Percentiles rank a stretch among this genome's conserved stretches.
Evolutionary conservation across 2,797 vertebrate genomes (phyloP).

Genomic region (Gymnoscopelus microlampas): DNA sequence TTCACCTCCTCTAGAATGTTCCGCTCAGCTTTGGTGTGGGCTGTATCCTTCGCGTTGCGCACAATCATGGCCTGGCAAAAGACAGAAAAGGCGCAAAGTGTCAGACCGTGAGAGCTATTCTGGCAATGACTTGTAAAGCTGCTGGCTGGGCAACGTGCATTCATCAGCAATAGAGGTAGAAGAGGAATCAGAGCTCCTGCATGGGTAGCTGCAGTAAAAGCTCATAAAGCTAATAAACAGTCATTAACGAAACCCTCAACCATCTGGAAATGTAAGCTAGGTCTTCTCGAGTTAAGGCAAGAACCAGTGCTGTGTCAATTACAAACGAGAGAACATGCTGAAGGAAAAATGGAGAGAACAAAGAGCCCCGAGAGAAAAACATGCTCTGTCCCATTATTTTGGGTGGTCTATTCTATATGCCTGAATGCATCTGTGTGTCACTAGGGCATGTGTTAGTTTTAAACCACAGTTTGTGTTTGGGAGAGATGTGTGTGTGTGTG

Average conservation of each 20-base stretch:
- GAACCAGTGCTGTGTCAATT: constrained; percentile 37
- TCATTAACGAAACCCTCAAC: constrained; percentile 48
- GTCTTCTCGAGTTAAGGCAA: constrained; percentile 21
- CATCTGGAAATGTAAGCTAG: constrained; percentile 54
- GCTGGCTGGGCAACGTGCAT: constrained; percentile 14
- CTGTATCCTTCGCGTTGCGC: constrained; percentile 88
- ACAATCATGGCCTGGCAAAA: constrained; percentile 87
- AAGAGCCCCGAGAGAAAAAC: constrained; percentile 39
- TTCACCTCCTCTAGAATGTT: constrained; percentile 91
- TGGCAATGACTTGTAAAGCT: constrained; percentile 3
- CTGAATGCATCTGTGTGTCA: constrained; percentile 36
- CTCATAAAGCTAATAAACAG: constrained; percentile 61
- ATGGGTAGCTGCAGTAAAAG: constrained; percentile 43
- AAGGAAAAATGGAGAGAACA: constrained; percentile 44
- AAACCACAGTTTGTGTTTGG: not conserved
- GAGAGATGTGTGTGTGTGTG: too few species aligned
- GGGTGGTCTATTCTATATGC: constrained; percentile 35
- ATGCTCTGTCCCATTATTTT: constrained; percentile 34
- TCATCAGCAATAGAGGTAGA: constrained; percentile 38
- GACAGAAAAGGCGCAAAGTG: constrained; percentile 10
- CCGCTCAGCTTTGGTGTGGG: constrained; percentile 89
- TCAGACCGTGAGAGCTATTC: constrained; percentile 16
- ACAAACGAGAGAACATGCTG: constrained; percentile 42
- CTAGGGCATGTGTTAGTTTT: constrained; percentile 17
- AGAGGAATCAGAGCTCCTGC: constrained; percentile 22